Conservation (phyloP, 2,113 vertebrate species). For the Pycnonotus jocosus region DNA sequence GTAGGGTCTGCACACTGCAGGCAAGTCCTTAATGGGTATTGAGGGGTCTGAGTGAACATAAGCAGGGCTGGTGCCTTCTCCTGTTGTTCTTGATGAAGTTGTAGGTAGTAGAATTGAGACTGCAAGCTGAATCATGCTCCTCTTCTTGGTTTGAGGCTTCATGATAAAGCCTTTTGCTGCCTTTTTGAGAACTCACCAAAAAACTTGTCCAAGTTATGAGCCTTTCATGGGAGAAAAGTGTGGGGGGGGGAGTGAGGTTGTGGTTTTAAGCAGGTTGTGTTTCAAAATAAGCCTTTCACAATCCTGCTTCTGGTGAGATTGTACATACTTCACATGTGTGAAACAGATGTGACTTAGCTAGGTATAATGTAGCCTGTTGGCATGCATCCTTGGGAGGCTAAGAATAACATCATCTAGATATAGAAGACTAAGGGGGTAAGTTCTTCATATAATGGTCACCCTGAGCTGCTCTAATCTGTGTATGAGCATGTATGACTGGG, state of each 20-base stretch:
- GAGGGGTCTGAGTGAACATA: not conserved
- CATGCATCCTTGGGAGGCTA: not conserved
- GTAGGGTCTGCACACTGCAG: not conserved
- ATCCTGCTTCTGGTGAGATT: not conserved
- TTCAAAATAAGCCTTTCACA: constrained; percentile 19
- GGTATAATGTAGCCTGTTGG: not conserved
- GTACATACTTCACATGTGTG: not conserved
- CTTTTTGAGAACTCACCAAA: not conserved
- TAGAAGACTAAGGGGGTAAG: not conserved
- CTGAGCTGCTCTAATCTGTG: not conserved
- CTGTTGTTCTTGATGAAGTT: not conserved
- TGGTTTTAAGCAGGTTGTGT: constrained; percentile 10
- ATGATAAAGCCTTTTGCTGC: not conserved
- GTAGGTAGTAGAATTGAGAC: not conserved
- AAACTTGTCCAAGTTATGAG: not conserved
- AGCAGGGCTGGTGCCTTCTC: not conserved
- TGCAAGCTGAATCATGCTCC: not conserved
- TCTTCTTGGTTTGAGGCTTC: not conserved
- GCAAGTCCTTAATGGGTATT: not conserved
- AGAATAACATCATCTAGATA: not conserved
- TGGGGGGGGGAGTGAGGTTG: not conserved
- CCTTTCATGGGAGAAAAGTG: not conserved
- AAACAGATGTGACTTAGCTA: not conserved
- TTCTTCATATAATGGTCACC: not conserved
- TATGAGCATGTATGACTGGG: not conserved